A percentile compares a stretch with the other conserved stretches of the same genome.
These are phyloP conservation scores for Jaculus jaculus DNA, from an alignment of 2,113 vertebrate species.

Conservation along the genomic window DNA sequence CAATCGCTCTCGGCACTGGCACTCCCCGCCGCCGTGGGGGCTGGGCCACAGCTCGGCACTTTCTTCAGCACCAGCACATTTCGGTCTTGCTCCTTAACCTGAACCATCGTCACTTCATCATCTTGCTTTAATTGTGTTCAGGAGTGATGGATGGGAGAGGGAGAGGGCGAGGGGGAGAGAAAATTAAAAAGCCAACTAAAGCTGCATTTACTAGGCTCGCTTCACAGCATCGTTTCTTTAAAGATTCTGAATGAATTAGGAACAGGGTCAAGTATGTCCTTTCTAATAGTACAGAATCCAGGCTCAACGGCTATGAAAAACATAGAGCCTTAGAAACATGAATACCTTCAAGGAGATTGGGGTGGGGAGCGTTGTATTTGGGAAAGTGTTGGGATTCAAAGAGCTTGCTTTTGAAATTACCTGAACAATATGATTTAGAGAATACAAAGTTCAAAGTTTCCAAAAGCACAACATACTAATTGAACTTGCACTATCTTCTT, in stretches of 20 bases:
- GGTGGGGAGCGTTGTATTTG: not conserved
- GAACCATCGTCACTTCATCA: conserved; percentile 89
- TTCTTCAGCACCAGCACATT: conserved; percentile 92
- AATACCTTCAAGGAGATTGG: not conserved
- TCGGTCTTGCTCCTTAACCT: conserved; percentile 89
- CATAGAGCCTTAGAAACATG: not conserved
- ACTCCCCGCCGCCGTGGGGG: conserved; percentile 85
- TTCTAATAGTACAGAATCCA: not conserved
- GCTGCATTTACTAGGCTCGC: conserved; percentile 16
- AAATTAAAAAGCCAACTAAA: conserved; percentile 63
- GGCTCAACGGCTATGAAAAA: not conserved
- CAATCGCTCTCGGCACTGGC: conserved; percentile 78
- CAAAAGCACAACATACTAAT: not conserved
- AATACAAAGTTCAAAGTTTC: conserved; percentile 16
- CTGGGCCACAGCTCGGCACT: conserved; percentile 89
- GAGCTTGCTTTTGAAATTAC: conserved; percentile 26
- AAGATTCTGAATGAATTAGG: conserved; percentile 58
- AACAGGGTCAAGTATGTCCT: not conserved
- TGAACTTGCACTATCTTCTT: not conserved
- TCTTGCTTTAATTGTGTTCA: conserved; percentile 82
- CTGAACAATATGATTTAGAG: not conserved
- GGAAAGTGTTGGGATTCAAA: not conserved
- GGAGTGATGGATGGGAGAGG: conserved; percentile 38
- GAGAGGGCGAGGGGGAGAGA: conserved; percentile 52
- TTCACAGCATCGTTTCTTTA: conserved; percentile 53